Base-by-base conservation (phyloP, 2,888 invertebrate species). In the Globia sparganii region DNA sequence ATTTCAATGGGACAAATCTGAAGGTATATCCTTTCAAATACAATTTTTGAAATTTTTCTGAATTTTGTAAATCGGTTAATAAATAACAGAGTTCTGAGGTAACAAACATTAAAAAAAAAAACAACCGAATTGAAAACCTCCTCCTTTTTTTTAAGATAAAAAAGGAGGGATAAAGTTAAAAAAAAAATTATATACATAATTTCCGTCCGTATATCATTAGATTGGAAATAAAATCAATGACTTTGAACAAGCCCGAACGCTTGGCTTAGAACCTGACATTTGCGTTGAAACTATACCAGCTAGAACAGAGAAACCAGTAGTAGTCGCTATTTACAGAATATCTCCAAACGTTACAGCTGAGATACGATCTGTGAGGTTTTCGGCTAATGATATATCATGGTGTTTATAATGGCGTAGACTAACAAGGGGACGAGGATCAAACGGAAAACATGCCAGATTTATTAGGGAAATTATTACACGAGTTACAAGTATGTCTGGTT, bases 341-440 rank as follows among this genome's bases (percentile, higher is more conserved):
- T 5, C 9, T 0, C 15, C 15, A 70, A 31, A 9, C 65, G n/a
- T 75, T 80, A 68, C n/a, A 77, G 75, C 70, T 81, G 69, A 64
- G 74, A 75, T 82, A 81, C 83, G 81, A 77, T 87, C 83, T 84
- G 79, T 81, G 77, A 75, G 80, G 80, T 61, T 86, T 87, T 83
- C 72, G 66, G 71, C 86, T 85, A 87, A 88, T 88, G 87, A 88
- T 87, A 88, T 80, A 79, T 79, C 82, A 77, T 68, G 78, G 77
- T 80, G 75, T 81, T 87, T 81, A 84, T 85, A 85, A 82, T 77
- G 78, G 87, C 79, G 79, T 86, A 18, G 43, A 58, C 66, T 87
- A 76, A 77, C 82, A 82, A 78, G 82, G 69, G 80, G 77, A 68
- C 75, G 61, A 49, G 25, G 28, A 40, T 37, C 37, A 77, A 56